Base-by-base conservation (phyloP, 2,113 vertebrate genomes). In the Dissostichus mawsoni region DNA sequence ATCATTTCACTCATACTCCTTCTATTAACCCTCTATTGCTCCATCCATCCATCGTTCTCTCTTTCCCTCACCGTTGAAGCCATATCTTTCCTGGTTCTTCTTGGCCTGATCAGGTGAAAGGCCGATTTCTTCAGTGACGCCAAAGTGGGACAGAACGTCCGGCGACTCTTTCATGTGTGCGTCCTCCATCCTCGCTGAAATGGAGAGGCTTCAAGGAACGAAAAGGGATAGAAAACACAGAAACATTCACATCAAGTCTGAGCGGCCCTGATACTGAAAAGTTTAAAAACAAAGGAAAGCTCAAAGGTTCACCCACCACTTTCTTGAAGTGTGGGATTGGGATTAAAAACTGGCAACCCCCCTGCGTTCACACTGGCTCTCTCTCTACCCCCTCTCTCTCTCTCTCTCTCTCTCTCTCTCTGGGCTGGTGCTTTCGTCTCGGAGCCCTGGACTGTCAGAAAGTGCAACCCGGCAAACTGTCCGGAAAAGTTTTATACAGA, bases 81-180 rank as follows among this genome's bases (percentile, higher is more conserved):
- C 97, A 7, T 93, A 98, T 88, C 96, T 98, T n/a, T 94, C 95
- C 88, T 96, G 87, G 90, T 90, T 95, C 89, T 87, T 95, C 92
- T 97, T 96, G 62, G 97, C 92, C 94, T 97, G 96, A 16, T 98
- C 97, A 8, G 91, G 94, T 9, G 93, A 86, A 64, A 98, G 96
- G 88, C 97, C 97, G 0, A 88, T 93, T 41, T 91, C 93, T 91
- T 98, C 96, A 5, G 81, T 96, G 89, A 98, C 97, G 55, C 94
- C 93, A 88, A 97, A 98, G 93, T 96, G 90, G 86, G 95, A 89
- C 92, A 98, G 90, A 82, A 96, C 96, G 16, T 97, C 96, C 47
- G 83, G 87, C 0, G 93, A 77, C 80, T 92, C 94, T 92, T 96
- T 97, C 53, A 8, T 89, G 90, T 98, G 96, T 70, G 96, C 94